phyloP scores from a whole-genome alignment of 53 echinoderm and acorn worm genomes.

The Antedon mediterranea region DNA sequence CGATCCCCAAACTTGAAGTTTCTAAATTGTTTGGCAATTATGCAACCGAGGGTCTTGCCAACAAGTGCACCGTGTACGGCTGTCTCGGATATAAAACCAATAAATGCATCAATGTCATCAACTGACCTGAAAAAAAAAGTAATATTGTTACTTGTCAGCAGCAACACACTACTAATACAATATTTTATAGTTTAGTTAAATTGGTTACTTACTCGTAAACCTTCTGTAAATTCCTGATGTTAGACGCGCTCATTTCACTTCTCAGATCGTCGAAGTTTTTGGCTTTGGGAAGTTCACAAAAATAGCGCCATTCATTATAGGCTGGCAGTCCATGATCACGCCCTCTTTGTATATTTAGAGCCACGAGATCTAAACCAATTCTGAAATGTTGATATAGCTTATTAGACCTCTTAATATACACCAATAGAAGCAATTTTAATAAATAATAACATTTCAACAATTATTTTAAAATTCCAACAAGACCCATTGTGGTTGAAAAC shows the following conservation, averaged over 20 bases:
- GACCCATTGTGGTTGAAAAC: neutral
- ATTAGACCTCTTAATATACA: too few species aligned
- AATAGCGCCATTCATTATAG: slow-evolving; percentile 29
- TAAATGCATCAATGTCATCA: slow-evolving; percentile 64
- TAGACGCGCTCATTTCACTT: slow-evolving; percentile 19
- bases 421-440: too few species aligned
- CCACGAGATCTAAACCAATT: slow-evolving; percentile 50
- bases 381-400: too few species aligned
- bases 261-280: slow-evolving; percentile 30
- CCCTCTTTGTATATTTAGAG: slow-evolving; percentile 78
- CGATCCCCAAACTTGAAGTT: slow-evolving; percentile 51
- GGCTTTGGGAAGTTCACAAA: slow-evolving; percentile 21
- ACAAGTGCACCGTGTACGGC: slow-evolving; percentile 38
- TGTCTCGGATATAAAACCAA: slow-evolving; percentile 43
- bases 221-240: slow-evolving; percentile 13
- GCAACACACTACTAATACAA: too few species aligned
- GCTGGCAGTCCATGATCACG: slow-evolving; percentile 71
- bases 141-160: too few species aligned
- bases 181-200: neutral
- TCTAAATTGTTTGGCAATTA: slow-evolving; percentile 48
- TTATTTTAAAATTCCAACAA: too few species aligned
- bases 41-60: slow-evolving; percentile 61
- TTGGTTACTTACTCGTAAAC: slow-evolving; percentile 42
- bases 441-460: too few species aligned
- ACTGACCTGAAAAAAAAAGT: too few species aligned